Conservation (phyloP, 2,797 vertebrate species). For the Ciconia nigra region DNA sequence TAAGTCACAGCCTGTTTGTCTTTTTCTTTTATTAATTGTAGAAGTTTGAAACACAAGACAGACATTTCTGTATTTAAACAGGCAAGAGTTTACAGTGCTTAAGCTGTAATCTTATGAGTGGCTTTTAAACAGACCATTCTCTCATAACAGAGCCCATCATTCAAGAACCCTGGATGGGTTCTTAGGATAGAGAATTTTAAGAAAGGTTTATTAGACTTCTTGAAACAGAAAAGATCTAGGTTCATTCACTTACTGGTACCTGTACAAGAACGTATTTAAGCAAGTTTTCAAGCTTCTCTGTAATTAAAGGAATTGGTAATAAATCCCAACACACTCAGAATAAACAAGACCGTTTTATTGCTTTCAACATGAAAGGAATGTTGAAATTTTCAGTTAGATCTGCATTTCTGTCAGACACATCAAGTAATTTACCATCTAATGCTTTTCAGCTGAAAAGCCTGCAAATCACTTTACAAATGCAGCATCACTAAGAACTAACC, state of each 20-base stretch:
- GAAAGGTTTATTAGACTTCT: background rate
- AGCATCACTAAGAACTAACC: background rate
- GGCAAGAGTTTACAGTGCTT: background rate
- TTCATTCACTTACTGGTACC: background rate
- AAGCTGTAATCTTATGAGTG: background rate
- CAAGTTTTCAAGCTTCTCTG: background rate
- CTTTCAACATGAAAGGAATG: no score
- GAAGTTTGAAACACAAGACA: background rate
- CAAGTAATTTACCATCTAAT: background rate
- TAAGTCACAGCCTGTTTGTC: background rate
- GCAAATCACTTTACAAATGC: background rate
- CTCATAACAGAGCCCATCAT: background rate
- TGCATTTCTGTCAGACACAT: background rate
- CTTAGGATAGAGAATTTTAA: background rate
- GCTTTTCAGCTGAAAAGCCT: background rate
- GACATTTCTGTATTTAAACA: background rate
- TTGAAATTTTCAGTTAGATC: background rate
- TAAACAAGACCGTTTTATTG: background rate
- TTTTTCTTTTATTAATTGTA: background rate
- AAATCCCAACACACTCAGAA: background rate
- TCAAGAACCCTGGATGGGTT: background rate
- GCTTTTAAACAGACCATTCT: background rate
- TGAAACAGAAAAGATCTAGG: background rate
- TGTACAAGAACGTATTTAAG: background rate
- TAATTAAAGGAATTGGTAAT: background rate